These are phyloP conservation scores for Hydropsyche tenuis DNA, from an alignment of 1,140 invertebrate genomes.

Conservation along the genomic window DNA sequence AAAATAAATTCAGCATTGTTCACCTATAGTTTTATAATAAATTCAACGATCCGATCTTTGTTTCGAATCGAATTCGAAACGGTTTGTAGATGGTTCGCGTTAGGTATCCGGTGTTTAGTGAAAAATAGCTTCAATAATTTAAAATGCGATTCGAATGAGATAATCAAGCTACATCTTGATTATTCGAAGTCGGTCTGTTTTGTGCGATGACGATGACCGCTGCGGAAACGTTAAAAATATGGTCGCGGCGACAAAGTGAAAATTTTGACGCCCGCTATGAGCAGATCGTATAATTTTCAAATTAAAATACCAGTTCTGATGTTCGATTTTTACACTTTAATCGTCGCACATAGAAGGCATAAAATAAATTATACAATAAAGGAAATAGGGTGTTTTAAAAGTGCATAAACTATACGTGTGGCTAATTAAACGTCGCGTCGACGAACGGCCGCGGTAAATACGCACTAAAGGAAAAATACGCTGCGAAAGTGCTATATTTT, in stretches of 20 bases:
- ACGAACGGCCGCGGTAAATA: not conserved
- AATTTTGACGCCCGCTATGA: conserved; percentile 29
- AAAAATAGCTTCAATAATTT: too few species aligned
- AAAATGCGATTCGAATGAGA: too few species aligned
- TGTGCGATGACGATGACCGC: too few species aligned
- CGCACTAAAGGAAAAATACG: not conserved
- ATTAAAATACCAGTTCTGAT: conserved; percentile 22
- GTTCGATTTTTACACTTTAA: not conserved
- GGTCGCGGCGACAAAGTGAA: conserved; percentile 23
- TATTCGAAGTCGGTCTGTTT: too few species aligned
- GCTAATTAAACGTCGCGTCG: conserved; percentile 10
- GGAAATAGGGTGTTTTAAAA: conserved; percentile 3
- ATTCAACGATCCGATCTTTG: too few species aligned
- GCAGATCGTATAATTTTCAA: conserved; percentile 21
- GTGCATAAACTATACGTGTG: not conserved
- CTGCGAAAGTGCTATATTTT: too few species aligned
- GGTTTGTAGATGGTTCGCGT: too few species aligned
- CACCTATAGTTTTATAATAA: too few species aligned
- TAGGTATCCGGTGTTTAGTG: too few species aligned
- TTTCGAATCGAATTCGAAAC: too few species aligned
- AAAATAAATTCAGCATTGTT: too few species aligned
- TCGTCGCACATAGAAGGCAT: not conserved
- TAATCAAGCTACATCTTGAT: too few species aligned
- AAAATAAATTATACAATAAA: conserved; percentile 18
- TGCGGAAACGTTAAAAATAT: not conserved